A percentile compares a stretch with the other conserved stretches of the same genome.
These are phyloP conservation scores for Canis aureus DNA, from an alignment of 2,113 vertebrate genomes.

Conservation along the genomic window DNA sequence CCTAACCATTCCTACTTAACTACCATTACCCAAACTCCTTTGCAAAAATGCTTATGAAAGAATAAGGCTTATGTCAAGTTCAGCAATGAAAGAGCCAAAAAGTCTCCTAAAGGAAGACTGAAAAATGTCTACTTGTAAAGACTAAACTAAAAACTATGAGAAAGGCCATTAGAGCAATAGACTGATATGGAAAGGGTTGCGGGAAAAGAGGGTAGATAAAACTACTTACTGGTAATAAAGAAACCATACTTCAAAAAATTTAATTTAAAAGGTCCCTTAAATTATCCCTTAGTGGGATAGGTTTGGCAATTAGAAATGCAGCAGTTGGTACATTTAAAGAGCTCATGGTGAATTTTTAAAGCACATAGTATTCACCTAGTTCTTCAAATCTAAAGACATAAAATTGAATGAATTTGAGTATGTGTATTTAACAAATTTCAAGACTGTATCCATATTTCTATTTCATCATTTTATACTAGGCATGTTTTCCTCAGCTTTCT, in stretches of 20 bases:
- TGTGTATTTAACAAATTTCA: background rate
- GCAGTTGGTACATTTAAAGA: background rate
- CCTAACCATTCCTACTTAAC: background rate
- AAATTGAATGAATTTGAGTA: constrained; percentile 13
- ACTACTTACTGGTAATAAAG: background rate
- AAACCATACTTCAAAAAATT: background rate
- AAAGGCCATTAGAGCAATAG: background rate
- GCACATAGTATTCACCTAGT: background rate
- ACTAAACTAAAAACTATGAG: background rate
- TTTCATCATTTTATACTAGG: constrained; percentile 8
- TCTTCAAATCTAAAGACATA: constrained; percentile 43
- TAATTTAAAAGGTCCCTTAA: background rate
- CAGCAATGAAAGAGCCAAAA: background rate
- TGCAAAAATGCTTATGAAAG: background rate
- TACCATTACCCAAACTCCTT: background rate
- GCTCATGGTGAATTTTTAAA: constrained; percentile 21
- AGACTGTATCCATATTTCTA: background rate
- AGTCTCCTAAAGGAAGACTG: background rate
- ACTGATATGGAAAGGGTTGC: background rate
- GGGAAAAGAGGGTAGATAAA: background rate
- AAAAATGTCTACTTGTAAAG: background rate
- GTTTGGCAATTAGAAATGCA: background rate
- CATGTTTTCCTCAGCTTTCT: background rate
- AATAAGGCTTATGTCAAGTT: background rate
- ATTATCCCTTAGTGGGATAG: background rate